Base-by-base conservation (phyloP, 2,113 vertebrate genomes). In the Python bivittatus region DNA sequence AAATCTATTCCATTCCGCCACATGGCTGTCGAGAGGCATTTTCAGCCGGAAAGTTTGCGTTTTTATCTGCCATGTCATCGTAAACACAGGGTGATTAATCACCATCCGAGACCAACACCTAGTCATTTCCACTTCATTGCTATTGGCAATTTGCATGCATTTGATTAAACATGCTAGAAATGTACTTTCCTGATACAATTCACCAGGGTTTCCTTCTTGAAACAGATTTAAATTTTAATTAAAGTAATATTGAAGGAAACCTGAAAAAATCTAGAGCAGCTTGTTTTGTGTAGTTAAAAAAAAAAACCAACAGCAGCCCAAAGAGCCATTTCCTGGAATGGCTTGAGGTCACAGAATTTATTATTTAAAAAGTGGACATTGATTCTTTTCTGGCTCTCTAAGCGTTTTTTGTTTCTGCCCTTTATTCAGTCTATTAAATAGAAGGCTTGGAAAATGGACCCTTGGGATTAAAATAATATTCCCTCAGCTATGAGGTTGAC, bases 181-280 rank as follows among this genome's bases (percentile, higher is more conserved):
- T 89, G 23, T 85, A 92, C 84, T 92, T 92, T 52, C 44, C 25
- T 84, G 48, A 61, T n/a, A 38, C 22, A 22, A 22, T 64, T 48
- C 88, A 92, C n/a, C 88, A 92, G 91, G 88, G 57, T 38, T 92
- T 53, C 48, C 57, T 84, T 38, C 38, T 48, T n/a, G 84, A 68
- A 84, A 93, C 48, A 92, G 38, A 90, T 57, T 90, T 68, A 94
- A 93, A 95, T 88, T 44, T 0, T 85, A 84, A 92, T 89, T 92
- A 89, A 89, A 92, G 58, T 52, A 86, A 84, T 58, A 85, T 38
- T 0, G 17, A 38, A 11, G 60, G 38, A 79, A 86, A 85, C 11
- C 22, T 60, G 8, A 0, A 0, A 52, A 72, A 4, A 22, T 90
- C 1, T 42, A 60, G 42, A 93, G 12, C 1, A 54, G 27, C 1